Evolutionary conservation across 2,888 invertebrate species (phyloP).

Genomic region (Dendrolimus pini): DNA sequence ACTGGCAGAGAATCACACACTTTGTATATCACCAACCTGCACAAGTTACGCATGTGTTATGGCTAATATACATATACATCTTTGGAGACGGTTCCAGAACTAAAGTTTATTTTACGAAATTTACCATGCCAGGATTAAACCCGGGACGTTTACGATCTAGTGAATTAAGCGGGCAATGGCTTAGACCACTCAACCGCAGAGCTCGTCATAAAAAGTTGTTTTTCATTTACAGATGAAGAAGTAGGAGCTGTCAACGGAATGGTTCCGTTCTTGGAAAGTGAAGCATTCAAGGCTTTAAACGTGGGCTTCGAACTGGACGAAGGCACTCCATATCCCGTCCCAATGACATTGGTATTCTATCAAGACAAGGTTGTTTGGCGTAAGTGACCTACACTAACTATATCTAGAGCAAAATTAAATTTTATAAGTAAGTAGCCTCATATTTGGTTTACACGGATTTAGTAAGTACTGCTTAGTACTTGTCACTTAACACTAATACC

Average conservation of each 20-base stretch:
- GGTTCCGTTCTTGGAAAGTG: slow-evolving; percentile 79
- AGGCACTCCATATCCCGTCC: slow-evolving; percentile 78
- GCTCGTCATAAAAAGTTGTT: neutral
- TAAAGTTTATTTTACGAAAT: too few species aligned
- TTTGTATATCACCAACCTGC: too few species aligned
- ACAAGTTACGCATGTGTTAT: too few species aligned
- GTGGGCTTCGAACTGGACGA: slow-evolving; percentile 89
- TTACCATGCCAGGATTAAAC: too few species aligned
- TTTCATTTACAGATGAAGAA: slow-evolving; percentile 83
- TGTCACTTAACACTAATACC: too few species aligned
- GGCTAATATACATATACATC: too few species aligned
- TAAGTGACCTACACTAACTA: slow-evolving; percentile 57
- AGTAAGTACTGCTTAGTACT: too few species aligned
- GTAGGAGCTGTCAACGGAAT: slow-evolving; percentile 85
- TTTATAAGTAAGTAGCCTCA: neutral
- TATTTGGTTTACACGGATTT: neutral
- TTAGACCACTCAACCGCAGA: too few species aligned
- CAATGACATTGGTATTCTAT: slow-evolving; percentile 74
- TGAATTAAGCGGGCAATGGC: too few species aligned
- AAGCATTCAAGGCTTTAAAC: slow-evolving; percentile 82
- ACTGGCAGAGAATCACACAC: too few species aligned
- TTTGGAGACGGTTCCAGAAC: too few species aligned
- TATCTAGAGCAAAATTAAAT: neutral
- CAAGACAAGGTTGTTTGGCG: slow-evolving; percentile 88
- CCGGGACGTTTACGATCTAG: too few species aligned